Conservation (phyloP, 2,113 vertebrate species). For the Ondatra zibethicus region DNA sequence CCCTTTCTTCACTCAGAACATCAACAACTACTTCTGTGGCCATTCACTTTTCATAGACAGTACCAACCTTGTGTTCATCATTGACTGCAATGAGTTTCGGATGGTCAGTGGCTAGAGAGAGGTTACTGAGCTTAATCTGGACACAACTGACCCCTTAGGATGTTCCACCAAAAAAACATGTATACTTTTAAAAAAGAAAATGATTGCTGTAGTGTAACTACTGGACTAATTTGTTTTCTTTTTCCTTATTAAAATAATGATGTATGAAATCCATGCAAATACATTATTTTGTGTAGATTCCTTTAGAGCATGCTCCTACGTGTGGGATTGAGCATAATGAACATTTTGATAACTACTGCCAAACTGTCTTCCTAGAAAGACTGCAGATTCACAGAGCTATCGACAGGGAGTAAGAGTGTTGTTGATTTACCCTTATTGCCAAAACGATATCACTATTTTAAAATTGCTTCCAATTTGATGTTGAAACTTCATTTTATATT, state of each 20-base stretch:
- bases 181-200: background rate
- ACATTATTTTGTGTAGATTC: background rate
- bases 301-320: conserved; percentile 32
- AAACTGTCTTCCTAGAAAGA: conserved; percentile 49
- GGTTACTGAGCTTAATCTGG: background rate
- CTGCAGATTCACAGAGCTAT: conserved; percentile 15
- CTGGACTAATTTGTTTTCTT: conserved; percentile 40
- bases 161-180: background rate
- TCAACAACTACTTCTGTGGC: background rate
- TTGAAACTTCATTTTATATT: conserved; percentile 40
- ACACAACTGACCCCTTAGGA: background rate
- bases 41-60: background rate
- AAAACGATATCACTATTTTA: conserved; percentile 39
- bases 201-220: background rate
- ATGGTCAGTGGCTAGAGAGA: background rate
- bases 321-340: conserved; percentile 31
- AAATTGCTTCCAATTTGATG: conserved; percentile 31
- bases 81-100: background rate
- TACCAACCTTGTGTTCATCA: background rate
- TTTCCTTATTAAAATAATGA: conserved; percentile 23
- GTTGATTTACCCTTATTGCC: conserved; percentile 49
- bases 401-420: background rate
- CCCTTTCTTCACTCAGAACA: background rate
- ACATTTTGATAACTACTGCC: conserved; percentile 16
- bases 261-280: background rate